Base-by-base conservation (phyloP, 2,888 invertebrate genomes). In the Andricus curvator region DNA sequence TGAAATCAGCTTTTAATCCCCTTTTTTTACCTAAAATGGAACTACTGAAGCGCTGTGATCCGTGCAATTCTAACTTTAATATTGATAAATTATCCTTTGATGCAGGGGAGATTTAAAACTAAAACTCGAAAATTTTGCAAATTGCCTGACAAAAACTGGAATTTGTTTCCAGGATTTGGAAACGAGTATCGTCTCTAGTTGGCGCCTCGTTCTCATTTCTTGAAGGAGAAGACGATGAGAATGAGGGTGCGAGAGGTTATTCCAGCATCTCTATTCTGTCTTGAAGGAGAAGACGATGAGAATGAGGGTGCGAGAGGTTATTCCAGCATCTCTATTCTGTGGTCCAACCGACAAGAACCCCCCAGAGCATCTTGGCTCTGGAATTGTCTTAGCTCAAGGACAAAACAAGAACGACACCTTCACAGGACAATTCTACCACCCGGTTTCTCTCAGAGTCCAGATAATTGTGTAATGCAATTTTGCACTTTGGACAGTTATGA, bases 401-500 rank as follows among this genome's bases (percentile, higher is more conserved):
- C 25, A 67, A 66, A 67, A 41, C 65, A 74, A 65, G 56, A 29
- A 65, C 78, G 60, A 51, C 9, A 1, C 62, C 11, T 44, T 62
- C 25, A 62, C 22, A 29, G 41, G 66, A 70, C 33, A 44, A 60
- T 60, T 17, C 56, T 37, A 51, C 56, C 56, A 65, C 25, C 79
- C 65, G 25, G 29, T 64, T 17, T 60, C 29, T 79, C 56, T 77
- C 70, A 70, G 78, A 70, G 82, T 83, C 78, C 65, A 83, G 79
- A 82, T 82, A 82, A 83, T 80, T 82, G 79, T 77, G 77, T 79
- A 70, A 81, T 81, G 80, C 51, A 82, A 68, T 82, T 82, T 78
- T 77, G 67, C 37, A 56, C 51, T 79, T 76, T 74, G 65, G 60
- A 29, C 64, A 70, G 70, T 60, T 64, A 64, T 29, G 33, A 51